Evolutionary conservation across 2,113 vertebrate species (phyloP).

Genomic region (Cyphomyrus discorhynchus): DNA sequence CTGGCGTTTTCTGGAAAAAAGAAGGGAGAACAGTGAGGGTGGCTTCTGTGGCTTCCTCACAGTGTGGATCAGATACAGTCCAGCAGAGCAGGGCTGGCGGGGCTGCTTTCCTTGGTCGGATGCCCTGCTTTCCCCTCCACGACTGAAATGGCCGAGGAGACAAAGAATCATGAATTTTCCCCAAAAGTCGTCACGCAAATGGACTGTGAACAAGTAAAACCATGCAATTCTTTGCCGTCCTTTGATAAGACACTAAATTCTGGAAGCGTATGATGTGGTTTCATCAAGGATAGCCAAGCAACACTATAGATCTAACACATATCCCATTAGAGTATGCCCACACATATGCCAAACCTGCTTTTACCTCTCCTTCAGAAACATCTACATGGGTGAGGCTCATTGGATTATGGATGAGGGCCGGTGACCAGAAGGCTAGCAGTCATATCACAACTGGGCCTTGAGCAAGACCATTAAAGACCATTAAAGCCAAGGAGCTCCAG

Average conservation of each 20-base stretch:
- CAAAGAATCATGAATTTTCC: not conserved
- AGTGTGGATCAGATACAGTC: not conserved
- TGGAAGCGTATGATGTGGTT: not conserved
- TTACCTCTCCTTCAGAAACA: not conserved
- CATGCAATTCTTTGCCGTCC: not conserved
- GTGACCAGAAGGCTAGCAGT: not conserved
- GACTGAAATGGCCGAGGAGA: not conserved
- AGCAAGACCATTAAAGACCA: not conserved
- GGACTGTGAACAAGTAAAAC: not conserved
- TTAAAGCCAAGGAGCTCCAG: not conserved
- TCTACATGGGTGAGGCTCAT: not conserved
- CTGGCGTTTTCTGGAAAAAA: constrained; percentile 50
- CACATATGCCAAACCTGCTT: not conserved
- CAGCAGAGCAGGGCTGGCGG: not conserved
- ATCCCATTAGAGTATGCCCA: not conserved
- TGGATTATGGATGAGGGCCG: not conserved
- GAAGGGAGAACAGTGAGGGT: not conserved
- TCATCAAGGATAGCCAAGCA: not conserved
- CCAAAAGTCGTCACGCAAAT: not conserved
- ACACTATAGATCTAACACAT: not conserved
- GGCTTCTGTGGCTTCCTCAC: not conserved
- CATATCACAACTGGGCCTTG: not conserved
- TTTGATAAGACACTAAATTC: not conserved
- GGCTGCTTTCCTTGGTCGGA: not conserved
- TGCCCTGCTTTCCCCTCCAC: not conserved